Percentiles rank a stretch among this genome's conserved stretches.
These are phyloP conservation scores for Drosophila triauraria DNA, from an alignment of 1,140 invertebrate genomes.

Conservation along the genomic window DNA sequence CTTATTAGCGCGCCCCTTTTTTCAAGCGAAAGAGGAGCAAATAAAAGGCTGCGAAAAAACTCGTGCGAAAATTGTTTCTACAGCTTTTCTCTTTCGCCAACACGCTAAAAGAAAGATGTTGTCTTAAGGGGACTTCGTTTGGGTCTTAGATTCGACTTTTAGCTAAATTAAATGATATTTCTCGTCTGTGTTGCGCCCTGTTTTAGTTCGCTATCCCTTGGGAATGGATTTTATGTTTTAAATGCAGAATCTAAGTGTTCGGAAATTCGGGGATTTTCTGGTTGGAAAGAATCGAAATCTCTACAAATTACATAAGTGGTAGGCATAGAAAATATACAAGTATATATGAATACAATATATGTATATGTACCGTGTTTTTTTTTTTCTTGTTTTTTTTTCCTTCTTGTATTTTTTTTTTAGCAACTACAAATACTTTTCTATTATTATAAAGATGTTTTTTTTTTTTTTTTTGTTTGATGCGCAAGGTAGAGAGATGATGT, in stretches of 20 bases:
- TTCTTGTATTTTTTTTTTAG: constrained; percentile 57
- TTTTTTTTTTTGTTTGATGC: constrained; percentile 12
- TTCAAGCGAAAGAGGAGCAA: constrained; percentile 9
- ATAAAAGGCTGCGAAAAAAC: constrained; percentile 25
- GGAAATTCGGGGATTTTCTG: constrained; percentile 20
- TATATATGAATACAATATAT: constrained; percentile 73
- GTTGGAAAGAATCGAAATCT: constrained; percentile 71
- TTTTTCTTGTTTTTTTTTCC: constrained; percentile 54
- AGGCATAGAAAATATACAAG: constrained; percentile 84
- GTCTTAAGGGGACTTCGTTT: constrained; percentile 14
- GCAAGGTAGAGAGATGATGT: constrained; percentile 45
- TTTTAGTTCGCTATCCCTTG: not conserved
- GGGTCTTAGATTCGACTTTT: constrained; percentile 24
- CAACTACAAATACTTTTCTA: constrained; percentile 82
- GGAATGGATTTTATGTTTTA: constrained; percentile 41
- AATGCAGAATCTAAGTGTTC: constrained; percentile 52
- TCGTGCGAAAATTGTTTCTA: constrained; percentile 20
- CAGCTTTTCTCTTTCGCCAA: constrained; percentile 23
- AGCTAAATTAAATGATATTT: constrained; percentile 58
- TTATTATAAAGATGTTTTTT: constrained; percentile 58
- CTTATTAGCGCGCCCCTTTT: constrained; percentile 23
- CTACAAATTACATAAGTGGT: constrained; percentile 84
- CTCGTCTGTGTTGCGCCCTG: constrained; percentile 23
- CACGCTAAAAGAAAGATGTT: constrained; percentile 36
- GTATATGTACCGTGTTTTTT: constrained; percentile 68